phyloP scores from a whole-genome alignment of 2,113 vertebrate genomes.

The Xyliphius kryptos region DNA sequence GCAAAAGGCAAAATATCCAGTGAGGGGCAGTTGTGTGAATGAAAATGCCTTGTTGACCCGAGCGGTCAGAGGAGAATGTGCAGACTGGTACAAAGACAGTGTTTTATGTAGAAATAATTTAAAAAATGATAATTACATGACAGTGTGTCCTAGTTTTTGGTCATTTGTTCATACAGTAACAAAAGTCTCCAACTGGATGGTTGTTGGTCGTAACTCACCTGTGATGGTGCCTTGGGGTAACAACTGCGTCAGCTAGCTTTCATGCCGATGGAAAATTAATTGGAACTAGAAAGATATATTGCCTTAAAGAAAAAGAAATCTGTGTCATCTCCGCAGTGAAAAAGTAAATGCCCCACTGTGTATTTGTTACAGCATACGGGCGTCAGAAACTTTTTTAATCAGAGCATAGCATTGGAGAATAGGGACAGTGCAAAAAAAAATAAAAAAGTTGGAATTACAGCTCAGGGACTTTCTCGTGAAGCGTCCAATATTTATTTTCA shows the following conservation, averaged over 20 bases:
- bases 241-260: not conserved
- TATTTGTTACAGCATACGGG: not conserved
- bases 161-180: too few species aligned
- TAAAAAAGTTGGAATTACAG: constrained; percentile 5
- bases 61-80: too few species aligned
- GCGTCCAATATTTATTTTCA: not conserved
- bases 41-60: too few species aligned
- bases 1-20: too few species aligned
- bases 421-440: not conserved
- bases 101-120: too few species aligned
- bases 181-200: not conserved
- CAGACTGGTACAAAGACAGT: too few species aligned
- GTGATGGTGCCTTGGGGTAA: not conserved
- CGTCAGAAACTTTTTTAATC: not conserved
- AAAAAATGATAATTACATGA: too few species aligned
- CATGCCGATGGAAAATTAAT: not conserved
- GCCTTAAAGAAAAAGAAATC: not conserved
- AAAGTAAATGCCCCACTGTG: constrained; percentile 1
- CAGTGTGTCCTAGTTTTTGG: too few species aligned
- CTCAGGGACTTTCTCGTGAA: constrained; percentile 3
- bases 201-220: constrained; percentile 4
- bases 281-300: not conserved
- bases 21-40: too few species aligned
- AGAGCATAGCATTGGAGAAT: not conserved
- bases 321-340: not conserved